Conservation (phyloP, 2,797 vertebrate species). For the Phalanger gymnotis region DNA sequence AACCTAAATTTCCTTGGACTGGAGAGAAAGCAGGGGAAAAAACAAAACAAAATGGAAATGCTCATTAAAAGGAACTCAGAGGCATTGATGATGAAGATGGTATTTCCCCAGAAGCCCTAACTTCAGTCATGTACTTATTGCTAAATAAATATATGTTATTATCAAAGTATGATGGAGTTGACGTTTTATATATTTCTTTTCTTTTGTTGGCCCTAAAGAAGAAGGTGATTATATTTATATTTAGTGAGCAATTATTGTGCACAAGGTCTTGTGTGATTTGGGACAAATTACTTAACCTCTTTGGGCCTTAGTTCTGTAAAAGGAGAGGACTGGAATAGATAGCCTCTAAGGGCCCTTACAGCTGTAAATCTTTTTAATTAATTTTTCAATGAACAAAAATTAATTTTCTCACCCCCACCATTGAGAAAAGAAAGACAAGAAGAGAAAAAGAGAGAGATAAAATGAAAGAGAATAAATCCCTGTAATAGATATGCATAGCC, state of each 20-base stretch:
- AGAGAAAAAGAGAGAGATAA: not conserved
- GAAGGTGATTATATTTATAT: not conserved
- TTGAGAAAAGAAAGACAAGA: not conserved
- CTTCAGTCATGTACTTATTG: conserved; percentile 3
- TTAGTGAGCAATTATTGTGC: not conserved
- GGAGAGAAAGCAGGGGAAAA: not conserved
- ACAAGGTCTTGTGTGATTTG: not conserved
- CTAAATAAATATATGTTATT: conserved; percentile 29
- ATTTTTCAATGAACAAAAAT: not conserved
- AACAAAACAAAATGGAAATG: not conserved
- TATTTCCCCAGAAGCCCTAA: not conserved
- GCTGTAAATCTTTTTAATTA: not conserved
- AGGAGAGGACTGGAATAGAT: not conserved
- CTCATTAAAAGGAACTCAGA: too few relatives aligned
- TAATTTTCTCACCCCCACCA: not conserved
- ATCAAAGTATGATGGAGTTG: conserved; percentile 17
- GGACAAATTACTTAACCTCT: not conserved
- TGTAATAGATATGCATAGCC: not conserved
- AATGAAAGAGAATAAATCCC: not conserved
- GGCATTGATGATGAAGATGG: not conserved
- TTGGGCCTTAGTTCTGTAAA: not conserved
- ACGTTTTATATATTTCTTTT: conserved; percentile 39
- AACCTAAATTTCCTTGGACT: conserved; percentile 47
- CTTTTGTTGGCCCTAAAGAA: conserved; percentile 55
- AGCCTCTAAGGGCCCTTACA: not conserved